Evolutionary conservation across 2,113 vertebrate genomes (phyloP).

Genomic region (Notarius lentiginosus): DNA sequence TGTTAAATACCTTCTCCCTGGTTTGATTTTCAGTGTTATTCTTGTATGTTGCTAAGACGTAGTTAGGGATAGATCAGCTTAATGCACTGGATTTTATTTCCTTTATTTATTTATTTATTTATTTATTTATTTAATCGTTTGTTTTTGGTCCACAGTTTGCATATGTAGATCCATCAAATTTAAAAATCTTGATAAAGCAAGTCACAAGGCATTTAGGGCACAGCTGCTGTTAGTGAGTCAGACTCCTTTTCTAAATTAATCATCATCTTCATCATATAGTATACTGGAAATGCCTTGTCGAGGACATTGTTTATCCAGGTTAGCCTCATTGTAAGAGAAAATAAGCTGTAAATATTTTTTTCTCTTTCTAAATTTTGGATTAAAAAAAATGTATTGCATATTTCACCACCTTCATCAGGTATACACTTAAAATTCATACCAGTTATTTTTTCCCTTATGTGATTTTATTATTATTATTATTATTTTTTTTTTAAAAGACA

Average conservation of each 20-base stretch:
- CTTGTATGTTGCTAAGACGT: neutral
- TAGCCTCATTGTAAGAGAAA: neutral
- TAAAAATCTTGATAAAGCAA: neutral
- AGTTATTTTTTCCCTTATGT: neutral
- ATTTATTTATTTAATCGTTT: neutral
- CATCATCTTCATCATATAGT: neutral
- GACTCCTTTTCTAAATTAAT: neutral
- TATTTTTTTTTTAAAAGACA: too few species aligned
- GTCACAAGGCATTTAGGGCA: neutral
- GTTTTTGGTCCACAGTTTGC: neutral
- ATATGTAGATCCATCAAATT: neutral
- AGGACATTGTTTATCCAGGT: conserved; percentile 2
- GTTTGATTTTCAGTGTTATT: neutral
- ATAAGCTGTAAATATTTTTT: neutral
- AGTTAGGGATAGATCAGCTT: neutral
- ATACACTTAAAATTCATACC: neutral
- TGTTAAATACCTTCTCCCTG: neutral
- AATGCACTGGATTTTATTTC: neutral
- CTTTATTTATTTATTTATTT: neutral
- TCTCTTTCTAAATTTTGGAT: neutral
- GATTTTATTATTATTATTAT: neutral
- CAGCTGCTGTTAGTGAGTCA: neutral
- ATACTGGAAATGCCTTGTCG: neutral
- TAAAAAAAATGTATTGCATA: neutral
- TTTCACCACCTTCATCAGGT: neutral